These are phyloP conservation scores for Lampropteryx suffumata DNA, from an alignment of 2,888 invertebrate genomes.

Conservation along the genomic window DNA sequence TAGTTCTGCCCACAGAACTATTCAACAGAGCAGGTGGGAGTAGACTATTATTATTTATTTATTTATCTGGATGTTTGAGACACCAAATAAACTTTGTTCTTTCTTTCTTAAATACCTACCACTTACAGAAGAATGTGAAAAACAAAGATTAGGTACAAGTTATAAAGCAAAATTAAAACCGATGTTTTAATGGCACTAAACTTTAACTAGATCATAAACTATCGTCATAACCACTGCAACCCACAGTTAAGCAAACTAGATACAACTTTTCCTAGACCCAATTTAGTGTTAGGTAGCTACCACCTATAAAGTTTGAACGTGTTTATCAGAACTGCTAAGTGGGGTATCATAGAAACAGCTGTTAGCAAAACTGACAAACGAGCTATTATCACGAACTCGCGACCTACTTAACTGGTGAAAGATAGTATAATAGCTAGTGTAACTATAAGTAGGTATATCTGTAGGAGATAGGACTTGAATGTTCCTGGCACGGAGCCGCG, in stretches of 20 bases:
- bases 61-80: too few relatives aligned
- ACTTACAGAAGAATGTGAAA: too few relatives aligned
- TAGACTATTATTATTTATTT: too few relatives aligned
- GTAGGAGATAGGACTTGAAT: conserved; percentile 14
- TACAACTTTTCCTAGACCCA: background rate
- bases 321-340: conserved; percentile 36
- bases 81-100: too few relatives aligned
- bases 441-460: conserved; percentile 2
- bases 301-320: conserved; percentile 38
- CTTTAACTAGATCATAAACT: too few relatives aligned
- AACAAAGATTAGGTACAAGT: too few relatives aligned
- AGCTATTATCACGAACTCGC: conserved; percentile 55
- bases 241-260: background rate
- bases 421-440: conserved; percentile 24
- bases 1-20: too few relatives aligned
- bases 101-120: too few relatives aligned
- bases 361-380: conserved; percentile 47
- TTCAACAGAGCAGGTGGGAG: too few relatives aligned
- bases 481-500: conserved; percentile 28
- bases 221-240: too few relatives aligned
- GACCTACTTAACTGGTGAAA: conserved; percentile 53
- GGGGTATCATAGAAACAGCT: conserved; percentile 29
- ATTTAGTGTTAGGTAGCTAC: conserved; percentile 16
- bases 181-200: too few relatives aligned
- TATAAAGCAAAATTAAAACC: too few relatives aligned